Evolutionary conservation across 2,888 invertebrate genomes (phyloP).

Genomic region (Aporophyla lueneburgensis): DNA sequence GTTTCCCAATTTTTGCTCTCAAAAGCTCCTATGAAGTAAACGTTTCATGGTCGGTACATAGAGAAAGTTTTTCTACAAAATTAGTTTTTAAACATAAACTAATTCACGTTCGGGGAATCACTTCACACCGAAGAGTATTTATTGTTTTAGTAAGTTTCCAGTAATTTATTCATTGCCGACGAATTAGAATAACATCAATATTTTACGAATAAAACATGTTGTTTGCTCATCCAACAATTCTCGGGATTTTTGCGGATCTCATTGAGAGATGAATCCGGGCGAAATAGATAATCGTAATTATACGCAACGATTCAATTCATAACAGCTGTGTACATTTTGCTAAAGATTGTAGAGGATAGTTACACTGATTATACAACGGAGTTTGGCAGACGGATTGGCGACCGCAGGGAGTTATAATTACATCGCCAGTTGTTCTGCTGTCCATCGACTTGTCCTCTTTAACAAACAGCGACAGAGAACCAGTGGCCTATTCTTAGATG

Average conservation of each 20-base stretch:
- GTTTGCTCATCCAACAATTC: constrained; percentile 32
- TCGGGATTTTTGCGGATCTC: not conserved
- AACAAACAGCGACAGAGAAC: constrained; percentile 27
- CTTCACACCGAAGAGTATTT: constrained; percentile 26
- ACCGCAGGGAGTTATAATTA: constrained; percentile 47
- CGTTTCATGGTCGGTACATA: not conserved
- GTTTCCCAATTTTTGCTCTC: not conserved
- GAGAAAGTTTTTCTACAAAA: not conserved
- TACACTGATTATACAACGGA: constrained; percentile 22
- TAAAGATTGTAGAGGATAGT: constrained; percentile 6
- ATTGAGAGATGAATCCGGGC: constrained; percentile 22
- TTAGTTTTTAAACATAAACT: not conserved
- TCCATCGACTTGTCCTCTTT: constrained; percentile 49
- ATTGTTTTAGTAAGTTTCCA: constrained; percentile 28
- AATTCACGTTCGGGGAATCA: constrained; percentile 20
- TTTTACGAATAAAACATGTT: constrained; percentile 33
- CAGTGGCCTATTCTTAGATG: constrained; percentile 30
- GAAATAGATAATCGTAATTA: not conserved
- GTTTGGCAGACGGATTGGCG: constrained; percentile 59
- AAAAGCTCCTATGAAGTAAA: not conserved
- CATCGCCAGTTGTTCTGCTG: constrained; percentile 29
- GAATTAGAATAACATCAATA: constrained; percentile 51
- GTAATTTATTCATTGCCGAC: constrained; percentile 34
- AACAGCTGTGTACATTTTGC: not conserved
- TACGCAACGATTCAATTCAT: constrained; percentile 38